These are phyloP conservation scores for Dastarcus helophoroides DNA, from an alignment of 2,888 invertebrate genomes.

Conservation along the genomic window DNA sequence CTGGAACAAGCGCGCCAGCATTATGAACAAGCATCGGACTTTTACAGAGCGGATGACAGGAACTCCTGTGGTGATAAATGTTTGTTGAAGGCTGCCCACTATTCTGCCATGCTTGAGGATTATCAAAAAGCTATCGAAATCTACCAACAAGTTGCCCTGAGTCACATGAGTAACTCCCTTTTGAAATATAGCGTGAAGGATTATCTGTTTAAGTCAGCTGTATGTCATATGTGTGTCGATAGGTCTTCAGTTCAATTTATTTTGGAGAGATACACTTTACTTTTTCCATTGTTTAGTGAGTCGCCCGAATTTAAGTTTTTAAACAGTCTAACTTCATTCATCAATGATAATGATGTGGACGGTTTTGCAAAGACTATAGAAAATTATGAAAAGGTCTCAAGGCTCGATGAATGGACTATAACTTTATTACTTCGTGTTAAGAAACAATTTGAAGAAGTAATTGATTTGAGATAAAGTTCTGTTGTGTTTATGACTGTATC, in stretches of 20 bases:
- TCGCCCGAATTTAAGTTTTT: slow-evolving; percentile 81
- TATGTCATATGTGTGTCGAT: slow-evolving; percentile 91
- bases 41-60: slow-evolving; percentile 73
- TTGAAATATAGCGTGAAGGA: slow-evolving; percentile 84
- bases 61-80: slow-evolving; percentile 94
- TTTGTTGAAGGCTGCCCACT: slow-evolving; percentile 89
- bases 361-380: slow-evolving; percentile 85
- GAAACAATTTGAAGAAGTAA: too few species aligned
- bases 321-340: slow-evolving; percentile 69
- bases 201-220: slow-evolving; percentile 89
- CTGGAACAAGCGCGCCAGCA: slow-evolving; percentile 79
- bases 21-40: slow-evolving; percentile 72
- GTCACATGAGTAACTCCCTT: slow-evolving; percentile 82
- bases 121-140: slow-evolving; percentile 92
- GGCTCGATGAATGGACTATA: slow-evolving; percentile 91
- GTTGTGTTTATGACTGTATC: too few species aligned
- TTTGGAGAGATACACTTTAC: slow-evolving; percentile 76
- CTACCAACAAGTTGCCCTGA: slow-evolving; percentile 85
- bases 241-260: slow-evolving; percentile 82
- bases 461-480: too few species aligned
- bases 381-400: slow-evolving; percentile 86
- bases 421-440: slow-evolving; percentile 85
- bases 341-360: slow-evolving; percentile 87
- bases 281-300: slow-evolving; percentile 88
- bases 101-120: slow-evolving; percentile 85